These are phyloP conservation scores for Scytalopus superciliaris DNA, from an alignment of 2,113 vertebrate species.

Conservation along the genomic window DNA sequence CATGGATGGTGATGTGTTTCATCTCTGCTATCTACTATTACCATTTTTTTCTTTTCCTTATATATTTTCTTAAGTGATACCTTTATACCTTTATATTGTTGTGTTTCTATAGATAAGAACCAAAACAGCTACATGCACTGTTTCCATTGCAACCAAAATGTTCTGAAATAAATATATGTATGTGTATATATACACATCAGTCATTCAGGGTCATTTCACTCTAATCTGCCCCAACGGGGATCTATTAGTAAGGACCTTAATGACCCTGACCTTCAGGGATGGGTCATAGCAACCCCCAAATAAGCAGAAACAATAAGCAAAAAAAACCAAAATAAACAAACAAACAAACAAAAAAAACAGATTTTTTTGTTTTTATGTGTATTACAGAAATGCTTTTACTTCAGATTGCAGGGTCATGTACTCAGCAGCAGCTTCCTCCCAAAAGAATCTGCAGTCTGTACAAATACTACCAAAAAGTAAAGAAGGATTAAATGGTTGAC, in stretches of 20 bases:
- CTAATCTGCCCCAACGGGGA: not conserved
- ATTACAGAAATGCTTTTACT: not conserved
- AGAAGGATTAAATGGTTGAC: not conserved
- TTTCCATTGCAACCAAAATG: not conserved
- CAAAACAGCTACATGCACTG: not conserved
- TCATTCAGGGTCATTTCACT: not conserved
- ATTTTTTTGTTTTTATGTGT: not conserved
- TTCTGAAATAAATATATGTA: not conserved
- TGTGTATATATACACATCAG: not conserved
- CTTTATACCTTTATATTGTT: not conserved
- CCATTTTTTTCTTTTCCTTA: not conserved
- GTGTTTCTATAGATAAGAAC: not conserved
- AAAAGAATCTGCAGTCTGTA: not conserved
- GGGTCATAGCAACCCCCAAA: not conserved
- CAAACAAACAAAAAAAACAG: fast-evolving
- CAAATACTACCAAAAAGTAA: not conserved
- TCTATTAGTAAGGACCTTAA: not conserved
- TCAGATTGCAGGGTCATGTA: not conserved
- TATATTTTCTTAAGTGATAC: not conserved
- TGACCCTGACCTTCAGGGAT: not conserved
- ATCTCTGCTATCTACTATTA: not conserved
- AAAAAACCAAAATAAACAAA: too few species aligned
- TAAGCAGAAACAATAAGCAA: not conserved
- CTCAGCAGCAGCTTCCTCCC: not conserved
- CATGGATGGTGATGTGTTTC: not conserved